phyloP scores from a whole-genome alignment of 2,888 invertebrate species.

The Yponomeuta plumbellus region DNA sequence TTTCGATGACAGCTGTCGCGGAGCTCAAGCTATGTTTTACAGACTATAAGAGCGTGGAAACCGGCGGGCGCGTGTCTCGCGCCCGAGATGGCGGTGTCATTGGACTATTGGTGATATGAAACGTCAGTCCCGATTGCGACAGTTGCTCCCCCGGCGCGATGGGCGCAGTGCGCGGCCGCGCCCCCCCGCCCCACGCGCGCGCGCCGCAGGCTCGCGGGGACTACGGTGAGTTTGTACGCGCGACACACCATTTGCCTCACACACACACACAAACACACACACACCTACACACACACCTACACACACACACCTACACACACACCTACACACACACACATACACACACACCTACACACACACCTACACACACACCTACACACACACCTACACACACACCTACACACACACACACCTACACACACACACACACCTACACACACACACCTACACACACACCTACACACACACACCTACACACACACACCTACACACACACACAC shows the following conservation, averaged over 20 bases:
- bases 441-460: too few species aligned
- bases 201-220: slow-evolving; percentile 86
- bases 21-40: too few species aligned
- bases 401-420: too few species aligned
- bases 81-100: neutral
- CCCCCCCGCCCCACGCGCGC: slow-evolving; percentile 68
- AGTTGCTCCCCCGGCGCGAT: slow-evolving; percentile 74
- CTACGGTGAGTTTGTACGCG: slow-evolving; percentile 85
- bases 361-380: too few species aligned
- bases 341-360: too few species aligned
- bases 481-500: too few species aligned
- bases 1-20: too few species aligned
- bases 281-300: neutral
- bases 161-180: slow-evolving; percentile 82
- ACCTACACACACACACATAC: too few species aligned
- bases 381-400: too few species aligned
- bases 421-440: too few species aligned
- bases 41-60: too few species aligned
- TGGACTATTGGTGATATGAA: slow-evolving; percentile 3
- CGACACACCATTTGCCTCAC: slow-evolving; percentile 16
- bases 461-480: too few species aligned
- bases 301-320: slow-evolving; percentile 9
- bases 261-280: slow-evolving; percentile 15
- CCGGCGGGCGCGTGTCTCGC: neutral
- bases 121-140: slow-evolving; percentile 51